phyloP scores from a whole-genome alignment of 1,140 invertebrate genomes.

The Panagrolaimus sp. region DNA sequence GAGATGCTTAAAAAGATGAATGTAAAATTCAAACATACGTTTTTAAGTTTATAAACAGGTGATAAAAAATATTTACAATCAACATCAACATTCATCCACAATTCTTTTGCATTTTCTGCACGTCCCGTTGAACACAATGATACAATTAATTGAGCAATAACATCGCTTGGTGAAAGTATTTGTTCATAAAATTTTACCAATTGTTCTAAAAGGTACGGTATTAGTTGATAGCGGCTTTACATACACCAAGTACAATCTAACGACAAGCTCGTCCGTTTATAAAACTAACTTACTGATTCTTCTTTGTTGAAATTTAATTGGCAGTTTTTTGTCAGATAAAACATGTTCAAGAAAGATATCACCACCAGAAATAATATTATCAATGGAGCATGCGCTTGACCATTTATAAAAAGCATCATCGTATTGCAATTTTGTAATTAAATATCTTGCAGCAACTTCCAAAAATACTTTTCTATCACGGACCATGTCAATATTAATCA shows the following conservation, averaged over 20 bases:
- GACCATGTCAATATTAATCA: not conserved
- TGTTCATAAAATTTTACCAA: not conserved
- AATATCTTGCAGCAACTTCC: not conserved
- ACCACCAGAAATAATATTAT: not conserved
- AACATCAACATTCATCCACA: not conserved
- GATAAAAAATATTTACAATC: not conserved
- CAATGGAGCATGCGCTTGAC: not conserved
- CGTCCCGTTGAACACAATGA: not conserved
- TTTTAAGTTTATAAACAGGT: not conserved
- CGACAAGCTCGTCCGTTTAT: no score
- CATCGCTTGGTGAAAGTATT: not conserved
- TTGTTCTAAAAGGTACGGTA: no score
- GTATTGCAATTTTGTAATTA: not conserved
- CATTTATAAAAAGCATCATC: not conserved
- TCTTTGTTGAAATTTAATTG: not conserved
- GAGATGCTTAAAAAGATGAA: not conserved
- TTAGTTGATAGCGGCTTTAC: no score
- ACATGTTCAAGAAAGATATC: not conserved
- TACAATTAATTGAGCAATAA: not conserved
- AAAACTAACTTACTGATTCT: not conserved
- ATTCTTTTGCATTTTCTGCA: not conserved
- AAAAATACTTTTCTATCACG: not conserved
- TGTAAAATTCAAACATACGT: not conserved
- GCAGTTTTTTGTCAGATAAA: not conserved
- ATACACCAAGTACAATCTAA: no score